Conservation (phyloP, 2,113 vertebrate genomes). For the Sinocyclocheilus maitianheensis region DNA sequence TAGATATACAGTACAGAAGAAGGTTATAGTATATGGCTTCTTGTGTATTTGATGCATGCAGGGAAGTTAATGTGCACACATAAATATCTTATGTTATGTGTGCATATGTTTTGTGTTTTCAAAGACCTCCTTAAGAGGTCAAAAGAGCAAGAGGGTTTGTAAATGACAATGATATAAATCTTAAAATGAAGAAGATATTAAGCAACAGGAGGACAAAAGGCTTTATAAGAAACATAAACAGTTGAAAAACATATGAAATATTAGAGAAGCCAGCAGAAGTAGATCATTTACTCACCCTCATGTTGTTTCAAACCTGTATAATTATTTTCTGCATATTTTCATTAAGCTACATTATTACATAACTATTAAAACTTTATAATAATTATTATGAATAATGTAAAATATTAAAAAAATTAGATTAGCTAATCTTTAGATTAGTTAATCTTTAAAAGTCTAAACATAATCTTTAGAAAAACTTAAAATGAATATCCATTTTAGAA, state of each 20-base stretch:
- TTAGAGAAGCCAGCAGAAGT: neutral
- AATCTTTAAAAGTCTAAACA: neutral
- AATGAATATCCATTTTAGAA: neutral
- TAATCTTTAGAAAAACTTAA: neutral
- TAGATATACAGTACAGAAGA: neutral
- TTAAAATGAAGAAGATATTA: neutral
- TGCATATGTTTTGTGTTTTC: conserved; percentile 23
- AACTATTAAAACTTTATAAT: neutral
- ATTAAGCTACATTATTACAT: neutral
- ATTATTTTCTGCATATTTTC: neutral
- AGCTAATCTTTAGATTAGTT: neutral
- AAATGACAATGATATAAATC: neutral
- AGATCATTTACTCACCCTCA: neutral
- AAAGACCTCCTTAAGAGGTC: conserved; percentile 19
- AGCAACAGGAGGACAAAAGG: neutral
- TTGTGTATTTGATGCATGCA: conserved; percentile 8
- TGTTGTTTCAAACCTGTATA: neutral
- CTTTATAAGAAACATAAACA: neutral
- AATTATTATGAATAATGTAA: no score
- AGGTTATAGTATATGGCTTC: neutral
- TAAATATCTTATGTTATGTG: neutral
- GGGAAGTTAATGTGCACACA: neutral
- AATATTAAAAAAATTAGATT: no score
- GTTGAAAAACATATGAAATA: neutral
- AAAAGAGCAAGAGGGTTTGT: conserved; percentile 3